Base-by-base conservation (phyloP, 2,888 invertebrate genomes). In the Euspilapteryx auroguttella region DNA sequence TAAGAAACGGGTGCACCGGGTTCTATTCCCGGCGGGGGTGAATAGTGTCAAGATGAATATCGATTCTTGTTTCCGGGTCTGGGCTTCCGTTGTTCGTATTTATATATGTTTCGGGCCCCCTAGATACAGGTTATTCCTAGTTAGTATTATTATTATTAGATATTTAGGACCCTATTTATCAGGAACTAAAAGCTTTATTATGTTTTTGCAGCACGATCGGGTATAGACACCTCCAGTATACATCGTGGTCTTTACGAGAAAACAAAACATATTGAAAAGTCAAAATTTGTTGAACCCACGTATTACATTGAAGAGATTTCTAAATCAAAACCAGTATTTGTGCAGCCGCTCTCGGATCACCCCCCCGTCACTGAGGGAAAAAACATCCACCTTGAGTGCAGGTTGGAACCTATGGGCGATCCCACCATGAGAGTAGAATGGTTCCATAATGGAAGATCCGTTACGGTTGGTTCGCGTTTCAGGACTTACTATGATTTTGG, bases 401-500 rank as follows among this genome's bases (percentile, higher is more conserved):
- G 94, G 27, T 66, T 96, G 40, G 93, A 95, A 55, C 95, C 95
- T 2, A 92, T 94, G 87, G 94, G 94, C 23, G 95, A 96, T 59
- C 95, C 95, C 4, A 93, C 94, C 0, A 92, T 95, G 91, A 81
- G 91, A 45, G 94, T 94, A 1, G 91, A 94, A 64, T 95, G 94
- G 95, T 94, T 89, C 81, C 93, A 91, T 48, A 95, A 98, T 62
- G 96, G 94, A 14, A 83, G 85, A 47, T 83, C 91, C 6, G 85
- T 91, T 10, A 92, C 94, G 15, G 88, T 93, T 21, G 93, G 92
- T 24, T 93, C 93, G 25, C 83, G 97, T 49, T 97, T 95, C 78
- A 86, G 87, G 52, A 94, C 95, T 13, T 93, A 94, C 55, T 91
- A 94, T 49, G 98, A 99, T 55, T 98, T 98, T 57, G 98, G 98